Conservation (phyloP, 1,140 invertebrate genomes). For the Tribolium castaneum region DNA sequence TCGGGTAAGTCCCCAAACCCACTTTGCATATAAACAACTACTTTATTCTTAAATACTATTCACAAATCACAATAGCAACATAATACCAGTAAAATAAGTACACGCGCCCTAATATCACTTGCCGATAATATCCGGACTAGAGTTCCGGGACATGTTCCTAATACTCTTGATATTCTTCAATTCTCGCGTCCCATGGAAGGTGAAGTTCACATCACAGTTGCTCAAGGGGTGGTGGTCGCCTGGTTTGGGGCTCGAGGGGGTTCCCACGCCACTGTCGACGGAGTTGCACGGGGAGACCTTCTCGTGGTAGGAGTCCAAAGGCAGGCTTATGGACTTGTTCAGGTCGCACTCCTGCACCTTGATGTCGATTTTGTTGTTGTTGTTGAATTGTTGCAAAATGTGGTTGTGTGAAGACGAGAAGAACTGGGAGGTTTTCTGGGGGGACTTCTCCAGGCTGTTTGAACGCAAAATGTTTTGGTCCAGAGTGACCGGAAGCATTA, state of each 20-base stretch:
- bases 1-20: neutral
- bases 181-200: slow-evolving; percentile 75
- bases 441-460: slow-evolving; percentile 54
- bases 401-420: slow-evolving; percentile 75
- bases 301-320: slow-evolving; percentile 23
- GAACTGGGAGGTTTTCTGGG: slow-evolving; percentile 68
- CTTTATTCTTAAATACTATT: slow-evolving; percentile 35
- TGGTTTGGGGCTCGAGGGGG: slow-evolving; percentile 59
- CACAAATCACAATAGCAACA: slow-evolving; percentile 28
- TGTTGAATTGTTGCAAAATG: slow-evolving; percentile 67
- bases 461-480: slow-evolving; percentile 49
- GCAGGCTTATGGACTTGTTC: slow-evolving; percentile 41
- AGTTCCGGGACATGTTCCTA: slow-evolving; percentile 56
- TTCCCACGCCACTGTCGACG: slow-evolving; percentile 61
- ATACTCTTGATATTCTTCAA: slow-evolving; percentile 69
- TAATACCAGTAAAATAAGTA: slow-evolving; percentile 32
- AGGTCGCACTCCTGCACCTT: slow-evolving; percentile 60
- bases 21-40: neutral
- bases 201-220: slow-evolving; percentile 73
- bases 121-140: slow-evolving; percentile 55
- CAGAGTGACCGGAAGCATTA: slow-evolving; percentile 49
- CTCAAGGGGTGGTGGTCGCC: slow-evolving; percentile 67
- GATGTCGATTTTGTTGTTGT: slow-evolving; percentile 62
- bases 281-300: slow-evolving; percentile 53
- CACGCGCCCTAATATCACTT: slow-evolving; percentile 43